Base-by-base conservation (phyloP, 35 echinoderm and acorn worm genomes). In the Amphiura filiformis region DNA sequence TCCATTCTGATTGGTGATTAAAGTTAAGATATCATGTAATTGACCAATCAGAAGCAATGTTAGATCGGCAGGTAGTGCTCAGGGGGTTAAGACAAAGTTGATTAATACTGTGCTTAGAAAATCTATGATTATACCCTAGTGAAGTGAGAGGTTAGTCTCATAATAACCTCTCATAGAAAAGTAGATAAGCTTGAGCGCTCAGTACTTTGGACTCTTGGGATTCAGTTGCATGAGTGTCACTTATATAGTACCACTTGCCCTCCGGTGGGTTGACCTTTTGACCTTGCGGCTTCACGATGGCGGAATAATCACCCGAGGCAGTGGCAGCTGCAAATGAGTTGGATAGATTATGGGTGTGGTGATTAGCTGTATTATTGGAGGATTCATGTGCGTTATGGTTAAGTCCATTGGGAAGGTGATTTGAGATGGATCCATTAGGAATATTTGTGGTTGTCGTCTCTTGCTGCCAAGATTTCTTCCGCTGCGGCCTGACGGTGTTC, bases 161-260 rank as follows among this genome's bases (percentile, higher is more conserved):
- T 40, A 96, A 38, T 22, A 96, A 78, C 37, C 94, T 79, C 80
- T 99, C 96, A 57, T 99, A 99, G 81, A 99, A 99, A 12, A 99
- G 90, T 32, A 99, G 91, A 82, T 99, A 99, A 32, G 96, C 96
- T 77, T 99, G 93, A 30, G 92, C 89, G 47, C 76, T 84, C 2
- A 99, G 86, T n/a, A 99, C 96, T 75, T 95, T 99, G 35, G 39
- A 82, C 70, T 99, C 96, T 0, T 64, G 76, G 0, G 84, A 93
- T 90, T 99, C 96, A 18, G 89, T 95, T 0, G 95, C 96, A 36
- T 99, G 96, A 18, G 96, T 90, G 75, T 99, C 96, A 77, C 96
- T 99, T 28, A 99, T 88, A 79, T 99, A 93, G 70, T 84, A 99
- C 96, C 96, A 99, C 65, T 95, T 99, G 22, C 96, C 96, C 56